Evolutionary conservation across 2,113 vertebrate species (phyloP), one percentile per base, ranked within the genome.

Genomic region (Bubo blakistoni): DNA sequence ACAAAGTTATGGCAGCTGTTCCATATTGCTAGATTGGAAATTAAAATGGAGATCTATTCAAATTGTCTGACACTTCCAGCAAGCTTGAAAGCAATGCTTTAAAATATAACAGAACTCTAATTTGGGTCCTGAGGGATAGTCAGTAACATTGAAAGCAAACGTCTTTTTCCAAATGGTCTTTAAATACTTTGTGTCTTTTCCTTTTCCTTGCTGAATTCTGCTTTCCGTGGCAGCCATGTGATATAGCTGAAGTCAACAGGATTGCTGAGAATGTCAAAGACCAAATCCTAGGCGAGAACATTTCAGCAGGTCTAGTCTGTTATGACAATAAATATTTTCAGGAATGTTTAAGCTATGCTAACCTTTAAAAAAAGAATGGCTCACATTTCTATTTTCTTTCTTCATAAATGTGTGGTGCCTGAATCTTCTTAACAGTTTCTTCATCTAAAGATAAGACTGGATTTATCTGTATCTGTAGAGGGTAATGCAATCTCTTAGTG

Each of bases 1-100:
- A 94, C 63, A 95, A 90, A 95, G 94, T 96, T 88, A 90, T 83
- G 94, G 97, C 95, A 97, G 93, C 93, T 96, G 94, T 97, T 97
- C 95, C 87, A 63, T 71, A 70, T 77, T 71, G 79, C 91, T 95
- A 87, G 78, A 87, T 91, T 91, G 81, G 91, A 95, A 96, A 92
- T 95, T 95, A 88, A 95, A 96, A 95, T 94, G 73, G 92, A 97
- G 94, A 94, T 97, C 92, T 97, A 93, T 88, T 96, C 93, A 96
- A 95, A 93, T 91, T 77, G 93, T 95, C 96, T 96, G 96, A 96
- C 92, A 91, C 92, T 95, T 94, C 36, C 81, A 97, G 70, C 91
- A 95, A 90, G 86, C 92, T 96, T 86, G 67, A 94, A 96, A 97
- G 93, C 84, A 91, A 46, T 54, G 84, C 94, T 96, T 90, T 96